Percentiles rank a stretch among this genome's conserved stretches.
Evolutionary conservation across 2,113 vertebrate genomes (phyloP).

Genomic region (Pluvianellus socialis): DNA sequence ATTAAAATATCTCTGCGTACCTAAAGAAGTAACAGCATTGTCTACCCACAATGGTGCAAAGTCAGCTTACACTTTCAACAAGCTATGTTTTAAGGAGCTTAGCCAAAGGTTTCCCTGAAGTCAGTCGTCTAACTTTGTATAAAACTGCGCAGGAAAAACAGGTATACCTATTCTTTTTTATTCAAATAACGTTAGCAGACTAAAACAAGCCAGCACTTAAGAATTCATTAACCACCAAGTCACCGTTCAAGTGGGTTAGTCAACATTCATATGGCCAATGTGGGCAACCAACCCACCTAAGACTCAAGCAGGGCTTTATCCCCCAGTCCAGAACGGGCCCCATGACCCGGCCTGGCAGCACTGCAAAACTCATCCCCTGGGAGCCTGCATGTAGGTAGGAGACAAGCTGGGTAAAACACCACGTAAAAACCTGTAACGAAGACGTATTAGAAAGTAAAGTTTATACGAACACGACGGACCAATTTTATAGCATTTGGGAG

Average conservation of each 20-base stretch:
- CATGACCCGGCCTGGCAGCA: background rate
- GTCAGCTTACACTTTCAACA: background rate
- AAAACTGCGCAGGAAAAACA: conserved; percentile 4
- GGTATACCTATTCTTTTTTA: background rate
- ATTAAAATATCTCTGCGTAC: background rate
- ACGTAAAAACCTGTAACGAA: background rate
- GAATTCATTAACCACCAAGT: background rate
- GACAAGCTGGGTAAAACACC: background rate
- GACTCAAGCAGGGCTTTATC: background rate
- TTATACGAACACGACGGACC: background rate
- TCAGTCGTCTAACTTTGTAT: background rate
- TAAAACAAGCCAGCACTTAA: background rate
- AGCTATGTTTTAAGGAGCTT: background rate
- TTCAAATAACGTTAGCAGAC: conserved; percentile 3
- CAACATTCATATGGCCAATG: background rate
- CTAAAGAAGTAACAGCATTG: background rate
- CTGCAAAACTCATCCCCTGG: background rate
- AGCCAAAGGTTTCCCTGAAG: background rate
- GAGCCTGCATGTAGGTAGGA: background rate
- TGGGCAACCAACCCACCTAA: fast-evolving
- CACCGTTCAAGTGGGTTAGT: background rate
- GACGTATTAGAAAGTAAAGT: background rate
- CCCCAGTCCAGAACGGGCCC: background rate
- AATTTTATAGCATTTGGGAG: background rate
- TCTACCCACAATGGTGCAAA: background rate